Base-by-base conservation (phyloP, 2,888 invertebrate species). In the Amphipoea lucens region DNA sequence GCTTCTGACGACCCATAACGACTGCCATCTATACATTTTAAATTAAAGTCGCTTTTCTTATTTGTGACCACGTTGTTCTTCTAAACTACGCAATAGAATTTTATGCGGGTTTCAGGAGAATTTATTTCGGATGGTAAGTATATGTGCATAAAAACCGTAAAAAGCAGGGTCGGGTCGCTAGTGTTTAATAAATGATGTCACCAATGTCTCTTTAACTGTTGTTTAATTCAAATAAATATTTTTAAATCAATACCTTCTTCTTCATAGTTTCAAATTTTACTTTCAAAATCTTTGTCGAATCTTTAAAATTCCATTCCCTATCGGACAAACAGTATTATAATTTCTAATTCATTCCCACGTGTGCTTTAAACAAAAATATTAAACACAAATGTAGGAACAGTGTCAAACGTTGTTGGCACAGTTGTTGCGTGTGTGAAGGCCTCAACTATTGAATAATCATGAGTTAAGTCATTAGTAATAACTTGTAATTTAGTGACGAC, bases 321-420 rank as follows among this genome's bases (percentile, higher is more conserved):
- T 66, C 12, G 2, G 65, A 23, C 70, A 68, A 80, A 70, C 54
- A 72, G 3, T 48, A 74, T 54, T 70, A 73, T 66, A 80, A 84
- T 74, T 75, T 81, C 36, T 73, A 68, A 81, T 77, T 84, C 62
- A 66, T 85, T 48, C 71, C 48, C 62, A 75, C 73, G 36, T 73
- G 66, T 83, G 48, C n/a, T 74, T n/a, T 6, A 76, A 76, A 74
- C 23, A 45, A 84, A 76, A 81, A 84, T 69, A 74, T 81, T 72
- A 69, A 78, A 85, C 84, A 67, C 12, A 6, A 48, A n/a, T 68
- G 57, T 62, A 20, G 60, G 17, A 68, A 87, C 48, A 81, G 69
- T 84, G 90, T 92, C 91, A 91, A 90, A 90, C 71, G 60, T 71
- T 93, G 91, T 94, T 92, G 85, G 90, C 90, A 91, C 94, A 94